Conservation (phyloP, 2,888 invertebrate genomes). For the Lasioglossum vierecki region DNA sequence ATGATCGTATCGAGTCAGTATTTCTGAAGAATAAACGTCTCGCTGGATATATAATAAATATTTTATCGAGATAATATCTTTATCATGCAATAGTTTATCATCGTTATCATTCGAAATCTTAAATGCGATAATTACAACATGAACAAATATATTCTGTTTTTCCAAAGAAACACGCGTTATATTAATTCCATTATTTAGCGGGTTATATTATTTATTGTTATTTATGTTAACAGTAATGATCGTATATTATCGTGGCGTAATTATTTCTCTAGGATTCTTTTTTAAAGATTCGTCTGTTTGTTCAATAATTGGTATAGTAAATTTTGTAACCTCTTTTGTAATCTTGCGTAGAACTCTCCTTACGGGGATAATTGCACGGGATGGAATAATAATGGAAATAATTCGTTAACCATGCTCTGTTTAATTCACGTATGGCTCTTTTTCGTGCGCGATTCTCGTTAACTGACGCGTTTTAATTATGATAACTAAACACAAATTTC, state of each 20-base stretch:
- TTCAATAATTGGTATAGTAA: not conserved
- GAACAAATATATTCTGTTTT: not conserved
- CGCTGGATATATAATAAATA: not conserved
- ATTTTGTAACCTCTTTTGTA: not conserved
- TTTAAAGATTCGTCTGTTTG: not conserved
- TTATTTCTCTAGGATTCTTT: not conserved
- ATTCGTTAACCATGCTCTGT: conserved; percentile 6
- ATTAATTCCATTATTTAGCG: not conserved
- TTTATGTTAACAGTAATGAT: not conserved
- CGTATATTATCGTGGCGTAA: not conserved
- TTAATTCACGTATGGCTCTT: not conserved
- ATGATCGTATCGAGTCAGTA: not conserved
- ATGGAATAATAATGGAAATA: conserved; percentile 12
- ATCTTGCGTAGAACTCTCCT: not conserved
- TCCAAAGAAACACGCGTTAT: not conserved
- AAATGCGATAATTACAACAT: not conserved
- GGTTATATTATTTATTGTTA: not conserved
- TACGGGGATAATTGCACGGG: not conserved
- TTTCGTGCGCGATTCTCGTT: not conserved
- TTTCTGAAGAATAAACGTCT: not conserved
- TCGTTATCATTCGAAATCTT: not conserved
- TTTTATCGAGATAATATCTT: not conserved
- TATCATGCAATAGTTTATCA: not conserved
- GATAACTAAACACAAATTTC: conserved; percentile 9
- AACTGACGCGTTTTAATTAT: conserved; percentile 17